These are phyloP conservation scores for Temnothorax curvispinosus DNA, from an alignment of 1,140 invertebrate species.

Conservation along the genomic window DNA sequence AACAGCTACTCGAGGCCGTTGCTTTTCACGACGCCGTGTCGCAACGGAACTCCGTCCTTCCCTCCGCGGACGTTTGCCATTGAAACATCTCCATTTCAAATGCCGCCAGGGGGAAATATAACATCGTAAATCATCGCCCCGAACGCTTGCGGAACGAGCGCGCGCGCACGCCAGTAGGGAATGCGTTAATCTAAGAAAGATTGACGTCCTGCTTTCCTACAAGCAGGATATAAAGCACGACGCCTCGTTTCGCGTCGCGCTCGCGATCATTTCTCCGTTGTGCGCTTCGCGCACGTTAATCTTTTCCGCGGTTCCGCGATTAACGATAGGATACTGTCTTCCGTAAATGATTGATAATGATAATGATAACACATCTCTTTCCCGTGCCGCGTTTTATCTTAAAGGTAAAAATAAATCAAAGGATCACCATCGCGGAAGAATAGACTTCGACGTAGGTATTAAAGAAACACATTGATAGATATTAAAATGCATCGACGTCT, in stretches of 20 bases:
- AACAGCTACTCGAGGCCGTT: conserved; percentile 46
- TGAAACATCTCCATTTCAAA: conserved; percentile 66
- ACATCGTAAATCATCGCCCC: conserved; percentile 61
- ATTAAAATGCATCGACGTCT: not conserved
- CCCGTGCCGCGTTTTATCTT: not conserved
- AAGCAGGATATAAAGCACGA: conserved; percentile 30
- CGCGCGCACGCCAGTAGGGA: not conserved
- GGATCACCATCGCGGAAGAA: not conserved
- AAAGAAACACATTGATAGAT: too few species aligned
- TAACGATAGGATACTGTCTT: not conserved
- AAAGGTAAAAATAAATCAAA: not conserved
- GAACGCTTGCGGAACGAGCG: not conserved
- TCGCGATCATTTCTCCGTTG: not conserved
- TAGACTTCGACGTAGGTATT: too few species aligned
- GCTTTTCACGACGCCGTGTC: conserved; percentile 50
- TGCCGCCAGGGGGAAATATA: conserved; percentile 47
- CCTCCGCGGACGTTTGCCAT: conserved; percentile 1
- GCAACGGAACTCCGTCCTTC: not conserved
- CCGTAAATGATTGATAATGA: not conserved
- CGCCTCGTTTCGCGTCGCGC: conserved; percentile 1
- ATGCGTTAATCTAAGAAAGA: conserved; percentile 61
- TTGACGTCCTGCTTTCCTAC: conserved; percentile 53
- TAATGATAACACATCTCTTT: conserved; percentile 16
- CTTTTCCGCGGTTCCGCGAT: not conserved
- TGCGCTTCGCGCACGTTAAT: conserved; percentile 15